Evolutionary conservation across 2,113 vertebrate genomes (phyloP), one percentile per base, ranked within the genome.

Genomic region (Nansenia antarctica): DNA sequence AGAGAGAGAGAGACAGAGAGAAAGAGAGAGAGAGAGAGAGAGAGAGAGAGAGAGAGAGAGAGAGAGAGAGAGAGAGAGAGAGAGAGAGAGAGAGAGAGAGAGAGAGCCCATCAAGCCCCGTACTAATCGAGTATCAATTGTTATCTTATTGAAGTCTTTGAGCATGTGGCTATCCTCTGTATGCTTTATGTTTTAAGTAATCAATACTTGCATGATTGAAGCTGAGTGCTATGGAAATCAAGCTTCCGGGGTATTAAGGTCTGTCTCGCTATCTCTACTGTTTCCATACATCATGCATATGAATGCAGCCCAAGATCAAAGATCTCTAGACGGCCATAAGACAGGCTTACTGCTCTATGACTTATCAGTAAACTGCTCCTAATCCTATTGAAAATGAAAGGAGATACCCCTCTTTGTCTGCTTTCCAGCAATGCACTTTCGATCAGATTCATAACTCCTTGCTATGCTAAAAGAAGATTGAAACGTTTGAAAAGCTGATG

Each of bases 161-260:
- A 77, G 73, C 35, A 0, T 15, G 18, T 39, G 47, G 59, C 65
- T 34, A 72, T 70, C 49, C 65, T 37, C 61, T 65, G 45, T 47
- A 64, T 77, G 76, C 71, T 83, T 79, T 70, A 82, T 82, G 82
- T 79, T 82, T 76, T 67, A 69, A 65, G 78, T 70, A 71, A 87
- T 82, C 80, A 78, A 81, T 81, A 76, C 32, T 26, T 18, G 42
- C 1, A 5, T 67, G 76, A 83, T 82, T 79, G 74, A 71, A 80
- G 74, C 67, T 75, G 59, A 67, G 45, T 5, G 5, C 52, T 30
- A 20, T 72, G 69, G 68, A 75, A 77, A 77, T 74, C 1, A 22
- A 34, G 74, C 45, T 73, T 78, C 61, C 26, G 15, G 47, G 76
- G 62, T 69, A 15, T 58, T 9, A 32, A 59, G 26, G 49, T 39